Base-by-base conservation (phyloP, 2,797 vertebrate species). In the Semaprochilodus insignis region DNA sequence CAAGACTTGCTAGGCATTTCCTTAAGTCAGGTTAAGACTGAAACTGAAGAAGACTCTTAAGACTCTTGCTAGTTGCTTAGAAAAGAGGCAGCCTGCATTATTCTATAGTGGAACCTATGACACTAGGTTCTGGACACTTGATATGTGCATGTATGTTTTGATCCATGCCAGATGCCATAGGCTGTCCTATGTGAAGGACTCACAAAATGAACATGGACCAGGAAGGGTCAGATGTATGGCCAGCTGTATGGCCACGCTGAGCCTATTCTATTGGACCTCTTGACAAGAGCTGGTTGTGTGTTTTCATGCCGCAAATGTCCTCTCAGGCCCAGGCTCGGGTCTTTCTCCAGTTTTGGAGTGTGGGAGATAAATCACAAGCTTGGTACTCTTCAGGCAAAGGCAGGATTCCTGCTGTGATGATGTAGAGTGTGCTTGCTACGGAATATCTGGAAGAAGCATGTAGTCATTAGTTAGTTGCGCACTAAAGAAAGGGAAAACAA, bases 41-140 rank as follows among this genome's bases (percentile, higher is more conserved):
- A 90, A 74, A 89, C 66, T 5, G 73, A 85, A 17, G 78, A 73
- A 3, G 88, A 94, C 48, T 83, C 89, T 81, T 94, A 90, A 95
- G 66, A 27, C 6, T 25, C 25, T 15, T 6, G 15, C 44, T 19
- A 54, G 13, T n/a, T 57, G 60, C 14, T 27, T 51, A n/a, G 10
- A 62, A 23, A 27, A 60, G 31, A 65, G 27, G 25, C 31, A 34
- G 14, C 10, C 70, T 27, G 0, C 16, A 7, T 48, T 48, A 10
- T 48, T 48, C 44, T 48, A 48, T 48, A 15, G 21, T 23, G 59
- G 40, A 71, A n/a, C n/a, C n/a, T 23, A 25, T 15, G 44, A 71
- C 21, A 6, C 17, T 31, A 48, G 74, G 25, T 15, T 59, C 57
- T 75, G 55, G 48, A 82, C 48, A 23, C 48, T 40, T 44, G 14